Base-by-base conservation (phyloP, 2,888 invertebrate species). In the Neocrepidodera transversa region DNA sequence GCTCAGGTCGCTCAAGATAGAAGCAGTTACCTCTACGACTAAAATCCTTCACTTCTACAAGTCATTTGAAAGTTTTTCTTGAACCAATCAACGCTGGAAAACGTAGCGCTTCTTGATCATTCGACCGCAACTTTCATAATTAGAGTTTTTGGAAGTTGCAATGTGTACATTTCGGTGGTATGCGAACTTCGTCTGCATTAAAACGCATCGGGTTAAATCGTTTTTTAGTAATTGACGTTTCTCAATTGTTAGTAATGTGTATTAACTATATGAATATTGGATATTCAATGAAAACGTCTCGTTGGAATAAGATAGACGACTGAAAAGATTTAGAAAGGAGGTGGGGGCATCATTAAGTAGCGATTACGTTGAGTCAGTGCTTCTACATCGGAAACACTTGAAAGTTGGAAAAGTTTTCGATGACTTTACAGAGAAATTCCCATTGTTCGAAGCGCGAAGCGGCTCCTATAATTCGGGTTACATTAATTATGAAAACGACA, bases 401-500 rank as follows among this genome's bases (percentile, higher is more conserved):
- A 70, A 66, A 59, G 56, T 64, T 60, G 30, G 26, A 36, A 71
- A 45, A 72, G 69, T 73, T 73, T 71, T 67, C 68, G 64, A 66
- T 67, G 68, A 71, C 70, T 71, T 66, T 70, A 65, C 68, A 67
- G 69, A 68, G 70, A 72, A 71, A 28, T 73, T 71, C 69, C 64
- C 71, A 74, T 75, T 75, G 75, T 74, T 73, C 63, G 65, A 63
- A 63, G 62, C 64, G 59, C 59, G 61, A 64, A 65, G 67, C 65
- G 57, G 62, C 63, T 62, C 60, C 72, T 72, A 71, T 73, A 74
- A 75, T 73, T 74, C 72, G 63, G 70, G 69, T 69, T 70, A 72
- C 74, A 75, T 76, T 76, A 75, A 75, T 76, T 76, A 75, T 72
- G 72, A 68, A 73, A 74, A 72, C 72, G 74, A 74, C 74, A 75